Base-by-base conservation (phyloP, 2,797 vertebrate species). In the Chiroxiphia lanceolata region DNA sequence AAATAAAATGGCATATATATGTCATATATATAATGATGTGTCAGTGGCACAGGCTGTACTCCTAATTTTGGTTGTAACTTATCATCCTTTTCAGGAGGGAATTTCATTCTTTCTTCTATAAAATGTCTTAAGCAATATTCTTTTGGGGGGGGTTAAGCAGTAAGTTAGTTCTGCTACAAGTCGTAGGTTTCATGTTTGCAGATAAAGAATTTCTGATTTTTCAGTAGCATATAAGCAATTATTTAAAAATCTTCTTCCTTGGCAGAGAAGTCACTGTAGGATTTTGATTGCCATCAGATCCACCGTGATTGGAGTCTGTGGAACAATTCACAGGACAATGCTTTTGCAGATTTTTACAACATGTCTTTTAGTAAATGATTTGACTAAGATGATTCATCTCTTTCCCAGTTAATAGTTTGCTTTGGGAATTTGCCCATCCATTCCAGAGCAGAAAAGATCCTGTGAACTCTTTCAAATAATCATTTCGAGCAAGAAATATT, bases 401-500 rank as follows among this genome's bases (percentile, higher is more conserved):
- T 95, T 96, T 94, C 83, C 93, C 95, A 96, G 93, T 78, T 95
- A 94, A 95, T 95, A 92, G 51, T 6, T 36, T 71, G 90, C 75
- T 89, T 82, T 92, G 86, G 86, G 69, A 80, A 69, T 65, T 65
- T 78, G 81, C 91, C 93, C 91, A 71, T 69, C 81, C 57, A 21
- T 92, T 89, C 45, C 6, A 1, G 50, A 75, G 61, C 45, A 91
- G 67, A 74, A 87, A 54, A 77, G 36, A 80, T 88, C 70, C 93
- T 91, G 93, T 12, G 57, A 92, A 95, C 83, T 86, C 75, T 93
- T 92, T 94, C 91, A 95, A 87, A 93, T 18, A 88, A 90, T 56
- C 56, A 53, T 76, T 90, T 89, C 33, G 60, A 86, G 84, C 13
- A 60, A 82, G 83, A 93, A 94, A 84, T 91, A 93, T 89, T 96